Conservation (phyloP, 92 coral and sea anemone species). For the Actinostola sp. region DNA sequence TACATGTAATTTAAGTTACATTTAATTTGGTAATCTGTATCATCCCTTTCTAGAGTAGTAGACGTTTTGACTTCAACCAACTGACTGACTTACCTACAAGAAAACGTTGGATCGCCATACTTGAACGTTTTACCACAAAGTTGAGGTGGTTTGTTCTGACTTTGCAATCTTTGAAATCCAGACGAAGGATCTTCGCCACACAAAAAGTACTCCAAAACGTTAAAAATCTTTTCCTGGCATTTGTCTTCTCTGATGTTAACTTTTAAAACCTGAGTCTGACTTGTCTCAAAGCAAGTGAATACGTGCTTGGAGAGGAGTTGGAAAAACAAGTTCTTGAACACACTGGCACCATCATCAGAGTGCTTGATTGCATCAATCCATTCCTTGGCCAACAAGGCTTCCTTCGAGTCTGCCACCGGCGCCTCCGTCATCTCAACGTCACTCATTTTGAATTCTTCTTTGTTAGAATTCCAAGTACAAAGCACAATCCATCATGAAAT, state of each 20-base stretch:
- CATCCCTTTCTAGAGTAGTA: background rate
- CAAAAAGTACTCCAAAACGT: constrained; percentile 81
- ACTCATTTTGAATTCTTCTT: constrained; percentile 41
- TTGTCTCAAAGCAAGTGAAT: constrained; percentile 66
- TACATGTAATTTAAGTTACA: background rate
- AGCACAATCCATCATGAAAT: constrained; percentile 3
- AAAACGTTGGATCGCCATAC: constrained; percentile 93
- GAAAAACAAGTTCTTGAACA: constrained; percentile 55
- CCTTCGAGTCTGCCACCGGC: constrained; percentile 27
- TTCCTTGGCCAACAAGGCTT: constrained; percentile 50
- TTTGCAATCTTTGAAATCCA: constrained; percentile 69
- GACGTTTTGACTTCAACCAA: background rate
- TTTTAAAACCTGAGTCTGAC: constrained; percentile 61
- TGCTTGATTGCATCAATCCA: constrained; percentile 50
- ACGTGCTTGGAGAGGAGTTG: constrained; percentile 69
- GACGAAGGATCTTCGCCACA: constrained; percentile 83
- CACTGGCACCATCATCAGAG: constrained; percentile 21
- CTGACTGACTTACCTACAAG: constrained; percentile 74
- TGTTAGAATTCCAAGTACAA: background rate
- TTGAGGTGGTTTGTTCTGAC: constrained; percentile 78
- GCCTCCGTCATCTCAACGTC: constrained; percentile 66
- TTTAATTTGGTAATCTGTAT: background rate
- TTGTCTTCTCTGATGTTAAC: constrained; percentile 61
- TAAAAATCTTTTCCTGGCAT: constrained; percentile 66
- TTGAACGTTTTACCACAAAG: constrained; percentile 89